These are phyloP conservation scores for Myodes glareolus DNA, from an alignment of 2,113 vertebrate species.

Conservation along the genomic window DNA sequence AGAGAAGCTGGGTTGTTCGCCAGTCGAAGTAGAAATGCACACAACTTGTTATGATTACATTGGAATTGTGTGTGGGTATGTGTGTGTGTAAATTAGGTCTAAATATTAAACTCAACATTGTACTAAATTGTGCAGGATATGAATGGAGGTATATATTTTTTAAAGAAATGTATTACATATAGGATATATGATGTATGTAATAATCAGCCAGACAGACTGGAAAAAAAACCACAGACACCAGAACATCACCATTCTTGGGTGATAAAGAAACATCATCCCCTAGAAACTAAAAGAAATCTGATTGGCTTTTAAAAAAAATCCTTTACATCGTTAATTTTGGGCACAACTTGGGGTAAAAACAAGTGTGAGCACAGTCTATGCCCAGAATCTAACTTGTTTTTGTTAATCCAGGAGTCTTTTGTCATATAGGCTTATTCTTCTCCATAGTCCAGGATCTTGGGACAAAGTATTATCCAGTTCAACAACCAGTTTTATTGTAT, in stretches of 20 bases:
- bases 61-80: neutral
- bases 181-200: neutral
- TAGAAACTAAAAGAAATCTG: neutral
- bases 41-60: neutral
- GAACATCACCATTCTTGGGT: neutral
- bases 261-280: neutral
- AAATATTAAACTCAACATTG: neutral
- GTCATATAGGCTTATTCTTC: neutral
- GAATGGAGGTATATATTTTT: neutral
- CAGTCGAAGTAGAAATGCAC: neutral
- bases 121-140: neutral
- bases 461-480: neutral
- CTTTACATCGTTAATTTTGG: neutral
- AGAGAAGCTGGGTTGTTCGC: neutral
- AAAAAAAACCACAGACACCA: neutral
- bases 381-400: neutral
- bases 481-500: neutral
- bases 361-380: neutral
- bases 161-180: neutral
- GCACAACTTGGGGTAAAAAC: neutral
- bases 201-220: neutral
- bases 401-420: neutral
- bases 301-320: neutral
- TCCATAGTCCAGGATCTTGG: neutral
- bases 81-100: neutral